Percentiles rank a stretch among this genome's conserved stretches.
phyloP scores from a whole-genome alignment of 2,888 invertebrate genomes.

The Erebia palarica region DNA sequence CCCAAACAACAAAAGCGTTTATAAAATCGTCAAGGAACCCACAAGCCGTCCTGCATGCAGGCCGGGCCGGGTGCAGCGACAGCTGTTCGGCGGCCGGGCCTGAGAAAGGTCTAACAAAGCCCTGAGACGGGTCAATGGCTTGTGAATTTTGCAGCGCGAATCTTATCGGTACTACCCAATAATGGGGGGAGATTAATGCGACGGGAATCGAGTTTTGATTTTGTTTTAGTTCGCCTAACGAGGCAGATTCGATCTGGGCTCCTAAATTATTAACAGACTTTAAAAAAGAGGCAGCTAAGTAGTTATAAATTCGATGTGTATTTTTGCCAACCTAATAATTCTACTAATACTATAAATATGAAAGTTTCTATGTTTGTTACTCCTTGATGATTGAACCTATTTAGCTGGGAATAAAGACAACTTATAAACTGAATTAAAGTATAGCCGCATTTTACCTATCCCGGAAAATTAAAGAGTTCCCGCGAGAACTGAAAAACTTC shows the following conservation, averaged over 20 bases:
- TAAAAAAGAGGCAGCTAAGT: background rate
- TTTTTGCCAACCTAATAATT: background rate
- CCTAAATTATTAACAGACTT: background rate
- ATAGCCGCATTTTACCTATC: no score
- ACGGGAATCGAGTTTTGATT: slow-evolving; percentile 44
- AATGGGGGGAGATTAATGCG: slow-evolving; percentile 46
- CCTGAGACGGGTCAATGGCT: slow-evolving; percentile 47
- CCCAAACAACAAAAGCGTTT: slow-evolving; percentile 25
- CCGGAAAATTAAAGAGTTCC: no score
- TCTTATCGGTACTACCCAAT: slow-evolving; percentile 43
- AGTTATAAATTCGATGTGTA: background rate
- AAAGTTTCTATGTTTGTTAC: no score
- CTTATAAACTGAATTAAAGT: no score
- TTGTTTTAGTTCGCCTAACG: slow-evolving; percentile 40
- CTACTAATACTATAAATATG: no score
- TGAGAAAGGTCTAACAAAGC: slow-evolving; percentile 56
- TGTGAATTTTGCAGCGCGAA: slow-evolving; percentile 46
- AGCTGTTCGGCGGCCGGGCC: slow-evolving; percentile 55
- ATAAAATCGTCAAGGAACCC: slow-evolving; percentile 53
- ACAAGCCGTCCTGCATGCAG: slow-evolving; percentile 49
- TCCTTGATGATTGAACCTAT: no score
- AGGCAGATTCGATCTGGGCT: slow-evolving; percentile 26
- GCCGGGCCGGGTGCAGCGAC: slow-evolving; percentile 59
- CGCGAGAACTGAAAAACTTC: no score
- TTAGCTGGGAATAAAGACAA: no score